Evolutionary conservation across 2,113 vertebrate species (phyloP).

Genomic region (Chroicocephalus ridibundus): DNA sequence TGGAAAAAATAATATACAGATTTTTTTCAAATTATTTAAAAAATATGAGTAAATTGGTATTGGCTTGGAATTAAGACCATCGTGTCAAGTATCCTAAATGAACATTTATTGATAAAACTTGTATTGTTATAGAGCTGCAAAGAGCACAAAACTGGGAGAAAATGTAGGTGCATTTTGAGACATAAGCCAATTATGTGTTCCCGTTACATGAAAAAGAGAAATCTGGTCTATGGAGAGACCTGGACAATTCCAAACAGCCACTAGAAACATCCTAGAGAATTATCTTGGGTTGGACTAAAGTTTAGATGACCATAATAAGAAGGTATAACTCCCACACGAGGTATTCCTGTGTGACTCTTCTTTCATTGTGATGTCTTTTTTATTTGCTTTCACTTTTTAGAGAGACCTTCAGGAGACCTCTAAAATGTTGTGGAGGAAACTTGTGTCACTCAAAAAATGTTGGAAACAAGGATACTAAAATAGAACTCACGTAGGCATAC

Average conservation of each 20-base stretch:
- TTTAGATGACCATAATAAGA: neutral
- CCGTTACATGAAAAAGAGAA: neutral
- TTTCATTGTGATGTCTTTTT: neutral
- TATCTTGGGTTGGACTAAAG: neutral
- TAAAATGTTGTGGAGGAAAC: neutral
- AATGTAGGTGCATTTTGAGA: neutral
- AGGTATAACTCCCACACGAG: neutral
- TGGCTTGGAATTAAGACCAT: neutral
- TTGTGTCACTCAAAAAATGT: neutral
- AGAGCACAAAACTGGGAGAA: neutral
- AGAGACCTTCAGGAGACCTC: neutral
- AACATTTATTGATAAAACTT: neutral
- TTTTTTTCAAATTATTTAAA: neutral
- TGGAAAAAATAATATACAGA: neutral
- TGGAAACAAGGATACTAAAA: neutral
- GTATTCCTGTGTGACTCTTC: neutral
- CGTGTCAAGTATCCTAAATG: neutral
- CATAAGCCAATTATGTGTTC: neutral
- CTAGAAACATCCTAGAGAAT: neutral
- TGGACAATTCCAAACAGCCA: neutral
- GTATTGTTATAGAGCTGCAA: neutral
- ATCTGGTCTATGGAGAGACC: neutral
- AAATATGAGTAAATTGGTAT: neutral
- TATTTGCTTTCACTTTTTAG: neutral
- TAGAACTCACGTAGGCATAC: neutral